Base-by-base conservation (phyloP, 2,888 invertebrate species). In the Cryptocheilus praepositus region DNA sequence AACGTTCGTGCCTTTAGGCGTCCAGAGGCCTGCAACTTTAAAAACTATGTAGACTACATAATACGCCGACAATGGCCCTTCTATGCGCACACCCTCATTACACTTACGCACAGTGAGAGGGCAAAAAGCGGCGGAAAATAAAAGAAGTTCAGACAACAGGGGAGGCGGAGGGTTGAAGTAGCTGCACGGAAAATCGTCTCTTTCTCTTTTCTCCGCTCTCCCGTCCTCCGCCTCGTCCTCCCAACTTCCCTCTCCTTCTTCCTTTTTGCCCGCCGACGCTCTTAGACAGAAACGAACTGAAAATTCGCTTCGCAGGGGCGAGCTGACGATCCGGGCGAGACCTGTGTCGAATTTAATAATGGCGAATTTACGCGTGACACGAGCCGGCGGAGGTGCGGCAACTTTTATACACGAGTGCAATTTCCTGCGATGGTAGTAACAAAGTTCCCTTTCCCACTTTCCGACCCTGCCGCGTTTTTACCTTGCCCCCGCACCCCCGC, bases 311-410 rank as follows among this genome's bases (percentile, higher is more conserved):
- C 11, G 49, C 18, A 8, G 13, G 49, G 49, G 49, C 8, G 49
- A 18, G 16, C n/a, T 18, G 16, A 18, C 49, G 16, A 16, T 18
- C n/a, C 49, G 49, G 8, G 16, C 49, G 49, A 49, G 49, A 49
- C 59, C 66, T 45, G 28, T 68, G 75, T 69, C 67, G 71, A 73
- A 76, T 76, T 71, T 68, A 76, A 76, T 76, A 76, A 76, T 69
- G 45, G 70, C 46, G 70, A 76, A 71, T 76, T 76, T 73, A 73
- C 76, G 61, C 51, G 67, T 69, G 65, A 21, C 52, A 3, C 49
- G 45, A 59, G 57, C 13, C 43, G 18, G 46, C 54, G 51, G 44
- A 58, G 46, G 57, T 49, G 46, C 58, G 70, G 19, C 36, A 68
- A 69, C 67, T 70, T 64, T 60, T 59, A 52, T 59, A 64, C 46